Percentiles rank a stretch among this genome's conserved stretches.
Evolutionary conservation across 2,797 vertebrate genomes (phyloP).

Genomic region (Cirrhinus mrigala): DNA sequence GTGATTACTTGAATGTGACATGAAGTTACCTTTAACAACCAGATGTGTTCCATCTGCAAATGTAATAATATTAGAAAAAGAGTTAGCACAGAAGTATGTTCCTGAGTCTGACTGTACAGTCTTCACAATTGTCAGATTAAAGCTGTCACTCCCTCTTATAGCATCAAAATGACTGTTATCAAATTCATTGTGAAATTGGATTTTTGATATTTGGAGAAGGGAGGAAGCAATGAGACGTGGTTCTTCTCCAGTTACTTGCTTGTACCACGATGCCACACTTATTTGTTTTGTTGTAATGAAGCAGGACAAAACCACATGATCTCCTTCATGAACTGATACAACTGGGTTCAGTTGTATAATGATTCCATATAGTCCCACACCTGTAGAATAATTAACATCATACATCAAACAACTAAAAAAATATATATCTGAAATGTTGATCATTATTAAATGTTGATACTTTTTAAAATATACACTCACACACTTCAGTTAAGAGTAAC

Average conservation of each 20-base stretch:
- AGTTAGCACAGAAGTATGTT: slow-evolving; percentile 28
- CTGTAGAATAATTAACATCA: too few species aligned
- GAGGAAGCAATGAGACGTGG: slow-evolving; percentile 22
- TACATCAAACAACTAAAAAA: too few species aligned
- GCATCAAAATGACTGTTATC: background rate
- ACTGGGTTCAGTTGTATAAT: slow-evolving; percentile 6
- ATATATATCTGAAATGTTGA: too few species aligned
- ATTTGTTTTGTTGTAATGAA: slow-evolving; percentile 2
- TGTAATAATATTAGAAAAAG: slow-evolving; percentile 16
- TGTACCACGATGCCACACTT: slow-evolving; percentile 14
- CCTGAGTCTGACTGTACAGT: slow-evolving; percentile 22
- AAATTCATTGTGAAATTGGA: slow-evolving; percentile 13
- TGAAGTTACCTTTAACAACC: slow-evolving; percentile 24
- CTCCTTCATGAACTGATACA: slow-evolving; percentile 25
- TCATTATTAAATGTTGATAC: too few species aligned
- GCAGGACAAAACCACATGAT: slow-evolving; percentile 18
- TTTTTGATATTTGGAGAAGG: background rate
- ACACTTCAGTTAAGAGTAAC: background rate
- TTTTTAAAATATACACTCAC: background rate
- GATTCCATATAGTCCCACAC: too few species aligned
- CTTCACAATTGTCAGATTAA: slow-evolving; percentile 17
- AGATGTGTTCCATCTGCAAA: slow-evolving; percentile 38
- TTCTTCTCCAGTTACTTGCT: slow-evolving; percentile 36
- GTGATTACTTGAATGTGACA: slow-evolving; percentile 6
- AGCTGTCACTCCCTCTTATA: background rate